Evolutionary conservation across 1,140 invertebrate genomes (phyloP).

Genomic region (Microplitis demolitor): DNA sequence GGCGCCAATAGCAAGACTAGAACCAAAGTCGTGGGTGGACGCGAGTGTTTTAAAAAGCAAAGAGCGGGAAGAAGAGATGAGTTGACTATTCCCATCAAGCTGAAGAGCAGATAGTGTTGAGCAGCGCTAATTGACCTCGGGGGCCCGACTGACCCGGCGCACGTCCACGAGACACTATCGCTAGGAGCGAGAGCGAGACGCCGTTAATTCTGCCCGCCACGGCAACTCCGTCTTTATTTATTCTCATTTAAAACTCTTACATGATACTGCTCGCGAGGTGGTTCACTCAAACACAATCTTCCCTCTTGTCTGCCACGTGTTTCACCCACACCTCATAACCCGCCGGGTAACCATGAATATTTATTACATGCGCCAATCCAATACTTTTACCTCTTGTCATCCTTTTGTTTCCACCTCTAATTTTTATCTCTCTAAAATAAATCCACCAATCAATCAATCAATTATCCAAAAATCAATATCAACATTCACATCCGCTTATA

Average conservation of each 20-base stretch:
- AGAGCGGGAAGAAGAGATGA: not conserved
- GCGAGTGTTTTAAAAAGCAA: not conserved
- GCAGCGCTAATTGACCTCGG: conserved; percentile 59
- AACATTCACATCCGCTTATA: not conserved
- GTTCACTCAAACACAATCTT: not conserved
- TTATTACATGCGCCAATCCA: conserved; percentile 43
- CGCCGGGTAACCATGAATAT: conserved; percentile 44
- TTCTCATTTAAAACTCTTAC: too few species aligned
- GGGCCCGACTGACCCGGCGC: conserved; percentile 56
- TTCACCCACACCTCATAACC: conserved; percentile 38
- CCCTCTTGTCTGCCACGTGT: conserved; percentile 17
- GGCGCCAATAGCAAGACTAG: too few species aligned
- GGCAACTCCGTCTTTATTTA: conserved; percentile 22
- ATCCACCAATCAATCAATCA: too few species aligned
- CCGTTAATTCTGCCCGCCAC: conserved; percentile 54
- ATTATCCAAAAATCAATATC: too few species aligned
- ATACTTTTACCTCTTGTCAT: conserved; percentile 21
- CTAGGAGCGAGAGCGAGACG: conserved; percentile 43
- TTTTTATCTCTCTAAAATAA: too few species aligned
- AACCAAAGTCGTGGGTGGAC: not conserved
- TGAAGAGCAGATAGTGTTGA: conserved; percentile 49
- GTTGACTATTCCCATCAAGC: too few species aligned
- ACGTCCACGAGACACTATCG: conserved; percentile 41
- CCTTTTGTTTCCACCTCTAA: not conserved
- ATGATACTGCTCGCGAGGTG: conserved; percentile 8